Evolutionary conservation across 2,888 invertebrate genomes (phyloP), one percentile per base, ranked within the genome.

Genomic region (Hypercompe scribonia): DNA sequence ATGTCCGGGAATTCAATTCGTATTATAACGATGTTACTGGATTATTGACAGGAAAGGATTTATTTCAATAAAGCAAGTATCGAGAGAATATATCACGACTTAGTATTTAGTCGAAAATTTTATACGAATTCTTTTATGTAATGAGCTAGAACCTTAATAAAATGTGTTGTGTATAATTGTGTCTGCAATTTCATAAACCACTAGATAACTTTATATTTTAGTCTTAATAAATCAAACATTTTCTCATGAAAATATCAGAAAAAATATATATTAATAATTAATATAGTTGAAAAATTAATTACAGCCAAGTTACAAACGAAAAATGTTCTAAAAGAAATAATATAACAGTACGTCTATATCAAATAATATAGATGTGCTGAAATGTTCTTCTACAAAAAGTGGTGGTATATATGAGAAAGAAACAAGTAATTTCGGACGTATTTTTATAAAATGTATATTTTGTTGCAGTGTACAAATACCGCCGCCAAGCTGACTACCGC

Each of bases 401-500:
- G 2, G 8, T 10, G n/a, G 11, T 54, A 21, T 54, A 8, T 54
- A n/a, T 24, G 11, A 54, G n/a, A 54, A n/a, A 54, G 2, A 54
- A 54, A 54, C n/a, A 13, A 58, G 11, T 61, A 31, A 61, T 61
- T 61, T 61, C 2, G 8, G 31, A 15, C 15, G 36, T 8, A 36
- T 36, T 36, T 36, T 36, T 36, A 36, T 36, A 36, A 3, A 7
- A 36, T 36, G 5, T 46, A 18, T n/a, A 15, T 86, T n/a, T 89
- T 84, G 90, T 94, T 88, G 11, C 93, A 95, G 95, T 89, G 91
- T 93, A 87, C 81, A 77, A 87, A 87, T 87, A 89, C 90, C 93
- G 92, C 94, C 95, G 95, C 93, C 95, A 95, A 95, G 91, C 95
- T 95, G 95, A 93, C 95, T 94, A 95, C 95, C 95, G 94, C 95